A percentile compares a stretch with the other conserved stretches of the same genome.
Conservation (phyloP, 2,888 invertebrate species). For the Philereme transversata region DNA sequence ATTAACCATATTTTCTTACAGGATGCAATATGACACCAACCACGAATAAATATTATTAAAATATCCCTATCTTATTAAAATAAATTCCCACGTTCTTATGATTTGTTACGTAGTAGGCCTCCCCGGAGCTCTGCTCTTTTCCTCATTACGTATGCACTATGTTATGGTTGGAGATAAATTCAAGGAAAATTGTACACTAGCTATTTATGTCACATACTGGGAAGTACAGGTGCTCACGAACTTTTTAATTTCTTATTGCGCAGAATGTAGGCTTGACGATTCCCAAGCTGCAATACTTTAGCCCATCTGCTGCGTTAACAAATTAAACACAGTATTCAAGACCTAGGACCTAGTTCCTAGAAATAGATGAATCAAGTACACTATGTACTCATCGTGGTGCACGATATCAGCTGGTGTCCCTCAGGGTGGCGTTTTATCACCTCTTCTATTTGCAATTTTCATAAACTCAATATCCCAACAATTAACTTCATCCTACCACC, state of each 20-base stretch:
- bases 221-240: slow-evolving; percentile 14
- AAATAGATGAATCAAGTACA: too few relatives aligned
- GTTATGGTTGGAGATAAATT: slow-evolving; percentile 34
- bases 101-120: slow-evolving; percentile 31
- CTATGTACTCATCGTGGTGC: too few relatives aligned
- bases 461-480: too few relatives aligned
- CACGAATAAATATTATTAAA: slow-evolving; percentile 6
- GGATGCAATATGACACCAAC: slow-evolving; percentile 1
- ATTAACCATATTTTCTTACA: too few relatives aligned
- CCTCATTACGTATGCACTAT: slow-evolving; percentile 39
- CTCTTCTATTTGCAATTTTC: too few relatives aligned
- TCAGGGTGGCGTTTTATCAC: too few relatives aligned
- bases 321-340: too few relatives aligned
- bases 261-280: slow-evolving; percentile 5
- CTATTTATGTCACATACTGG: slow-evolving; percentile 22
- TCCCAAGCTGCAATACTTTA: not conserved
- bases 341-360: too few relatives aligned
- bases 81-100: slow-evolving; percentile 29
- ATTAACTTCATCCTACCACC: too few relatives aligned
- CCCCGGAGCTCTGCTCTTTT: slow-evolving; percentile 31
- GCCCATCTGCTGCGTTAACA: not conserved
- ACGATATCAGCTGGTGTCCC: too few relatives aligned
- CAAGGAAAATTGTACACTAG: slow-evolving; percentile 33
- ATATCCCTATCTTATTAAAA: slow-evolving; percentile 20
- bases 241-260: slow-evolving; percentile 8